A percentile compares a stretch with the other conserved stretches of the same genome.
Conservation (phyloP, 2,797 vertebrate species). For the Uromys caudimaculatus region DNA sequence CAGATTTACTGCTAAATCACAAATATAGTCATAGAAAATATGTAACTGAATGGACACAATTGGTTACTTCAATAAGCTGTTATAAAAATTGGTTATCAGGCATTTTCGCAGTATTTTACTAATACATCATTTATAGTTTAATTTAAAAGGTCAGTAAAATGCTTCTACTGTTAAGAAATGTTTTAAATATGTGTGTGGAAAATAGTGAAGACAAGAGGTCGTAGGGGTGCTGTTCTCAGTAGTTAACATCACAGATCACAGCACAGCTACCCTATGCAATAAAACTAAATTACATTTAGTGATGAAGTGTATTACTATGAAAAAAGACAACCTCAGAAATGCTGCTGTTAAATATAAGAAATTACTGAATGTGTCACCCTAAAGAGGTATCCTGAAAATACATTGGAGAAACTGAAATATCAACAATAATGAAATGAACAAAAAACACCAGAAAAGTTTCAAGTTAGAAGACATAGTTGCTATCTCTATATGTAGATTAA, state of each 20-base stretch:
- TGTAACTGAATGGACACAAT: background rate
- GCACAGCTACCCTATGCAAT: background rate
- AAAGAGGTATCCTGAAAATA: background rate
- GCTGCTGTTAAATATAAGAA: background rate
- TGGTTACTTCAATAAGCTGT: background rate
- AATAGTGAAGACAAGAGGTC: fast-evolving
- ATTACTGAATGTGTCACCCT: background rate
- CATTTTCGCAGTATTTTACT: background rate
- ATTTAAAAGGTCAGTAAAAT: background rate
- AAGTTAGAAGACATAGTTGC: background rate
- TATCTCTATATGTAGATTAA: background rate
- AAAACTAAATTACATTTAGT: background rate
- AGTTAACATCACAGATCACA: background rate
- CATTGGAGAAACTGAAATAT: background rate
- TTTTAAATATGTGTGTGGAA: background rate
- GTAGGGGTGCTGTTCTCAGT: background rate
- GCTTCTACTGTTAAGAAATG: background rate
- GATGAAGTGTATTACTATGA: background rate
- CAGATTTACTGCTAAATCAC: background rate
- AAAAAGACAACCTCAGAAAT: background rate
- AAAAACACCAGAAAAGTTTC: background rate
- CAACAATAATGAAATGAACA: background rate
- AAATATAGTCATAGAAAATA: background rate
- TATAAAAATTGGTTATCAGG: background rate
- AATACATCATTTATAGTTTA: background rate